phyloP scores from a whole-genome alignment of 2,113 vertebrate species.

The Lasiurus borealis region DNA sequence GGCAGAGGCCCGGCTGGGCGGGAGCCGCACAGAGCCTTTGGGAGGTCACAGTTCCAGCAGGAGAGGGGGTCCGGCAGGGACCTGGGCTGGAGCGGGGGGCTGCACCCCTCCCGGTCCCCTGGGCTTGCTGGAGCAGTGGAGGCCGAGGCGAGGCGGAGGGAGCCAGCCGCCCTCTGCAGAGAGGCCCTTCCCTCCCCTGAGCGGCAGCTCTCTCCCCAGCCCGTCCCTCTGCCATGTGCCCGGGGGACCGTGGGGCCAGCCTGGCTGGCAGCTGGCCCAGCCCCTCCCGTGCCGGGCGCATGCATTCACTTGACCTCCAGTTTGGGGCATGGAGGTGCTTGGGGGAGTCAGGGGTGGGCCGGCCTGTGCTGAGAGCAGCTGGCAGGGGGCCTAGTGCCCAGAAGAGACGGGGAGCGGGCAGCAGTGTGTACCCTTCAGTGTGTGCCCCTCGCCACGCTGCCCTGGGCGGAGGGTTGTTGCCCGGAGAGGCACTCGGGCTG shows the following conservation, averaged over 20 bases:
- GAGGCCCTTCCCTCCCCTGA: not conserved
- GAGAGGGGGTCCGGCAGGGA: not conserved
- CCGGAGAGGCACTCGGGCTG: not conserved
- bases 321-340: not conserved
- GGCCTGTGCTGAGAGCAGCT: not conserved
- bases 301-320: not conserved
- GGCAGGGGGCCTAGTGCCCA: not conserved
- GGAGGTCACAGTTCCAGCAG: not conserved
- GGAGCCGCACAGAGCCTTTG: not conserved
- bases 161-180: not conserved
- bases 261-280: not conserved
- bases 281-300: not conserved
- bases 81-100: not conserved
- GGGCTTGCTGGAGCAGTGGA: accelerated
- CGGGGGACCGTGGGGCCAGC: not conserved
- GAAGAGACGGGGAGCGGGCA: too few species aligned
- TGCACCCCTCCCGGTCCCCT: not conserved
- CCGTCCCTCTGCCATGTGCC: not conserved
- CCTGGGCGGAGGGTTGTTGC: not conserved
- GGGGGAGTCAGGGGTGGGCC: not conserved
- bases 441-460: too few species aligned
- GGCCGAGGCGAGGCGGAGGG: not conserved
- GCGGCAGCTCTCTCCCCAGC: not conserved
- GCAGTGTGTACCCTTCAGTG: too few species aligned
- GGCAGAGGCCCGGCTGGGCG: not conserved